These are phyloP conservation scores for Borostomias antarcticus DNA, from an alignment of 2,797 vertebrate species.

Conservation along the genomic window DNA sequence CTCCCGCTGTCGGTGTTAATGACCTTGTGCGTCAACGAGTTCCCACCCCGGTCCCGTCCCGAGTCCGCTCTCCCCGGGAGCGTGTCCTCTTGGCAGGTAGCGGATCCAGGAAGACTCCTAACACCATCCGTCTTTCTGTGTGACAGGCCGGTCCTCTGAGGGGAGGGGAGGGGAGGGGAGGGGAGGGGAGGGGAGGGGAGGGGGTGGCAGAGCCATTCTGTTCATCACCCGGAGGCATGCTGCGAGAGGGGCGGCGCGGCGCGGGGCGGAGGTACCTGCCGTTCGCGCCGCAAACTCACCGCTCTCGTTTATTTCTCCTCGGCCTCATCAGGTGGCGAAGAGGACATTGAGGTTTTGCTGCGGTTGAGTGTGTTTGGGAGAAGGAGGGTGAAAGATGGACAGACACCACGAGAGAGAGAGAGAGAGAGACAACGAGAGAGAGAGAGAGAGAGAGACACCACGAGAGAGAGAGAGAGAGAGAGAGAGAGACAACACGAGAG, in stretches of 20 bases:
- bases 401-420: too few relatives aligned
- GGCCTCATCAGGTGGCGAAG: slow-evolving; percentile 44
- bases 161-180: too few relatives aligned
- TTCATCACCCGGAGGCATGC: slow-evolving; percentile 54
- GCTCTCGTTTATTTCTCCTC: slow-evolving; percentile 37
- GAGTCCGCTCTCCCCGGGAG: slow-evolving; percentile 16
- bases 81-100: slow-evolving; percentile 48
- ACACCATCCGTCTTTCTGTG: slow-evolving; percentile 59
- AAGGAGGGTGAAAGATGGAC: too few relatives aligned
- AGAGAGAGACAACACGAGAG: too few relatives aligned
- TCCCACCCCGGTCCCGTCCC: not conserved
- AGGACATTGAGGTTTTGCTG: too few relatives aligned
- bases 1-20: slow-evolving; percentile 26
- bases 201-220: slow-evolving; percentile 42
- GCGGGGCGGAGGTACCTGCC: slow-evolving; percentile 28
- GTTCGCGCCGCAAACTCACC: slow-evolving; percentile 21
- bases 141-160: slow-evolving; percentile 49
- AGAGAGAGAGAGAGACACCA: too few relatives aligned
- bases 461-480: too few relatives aligned
- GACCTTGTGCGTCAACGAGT: slow-evolving; percentile 45
- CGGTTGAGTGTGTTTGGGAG: too few relatives aligned
- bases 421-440: too few relatives aligned
- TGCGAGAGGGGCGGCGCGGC: slow-evolving; percentile 23
- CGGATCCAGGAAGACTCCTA: slow-evolving; percentile 43
- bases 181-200: too few relatives aligned